These are phyloP conservation scores for Menura novaehollandiae DNA, from an alignment of 2,113 vertebrate genomes.

Conservation along the genomic window DNA sequence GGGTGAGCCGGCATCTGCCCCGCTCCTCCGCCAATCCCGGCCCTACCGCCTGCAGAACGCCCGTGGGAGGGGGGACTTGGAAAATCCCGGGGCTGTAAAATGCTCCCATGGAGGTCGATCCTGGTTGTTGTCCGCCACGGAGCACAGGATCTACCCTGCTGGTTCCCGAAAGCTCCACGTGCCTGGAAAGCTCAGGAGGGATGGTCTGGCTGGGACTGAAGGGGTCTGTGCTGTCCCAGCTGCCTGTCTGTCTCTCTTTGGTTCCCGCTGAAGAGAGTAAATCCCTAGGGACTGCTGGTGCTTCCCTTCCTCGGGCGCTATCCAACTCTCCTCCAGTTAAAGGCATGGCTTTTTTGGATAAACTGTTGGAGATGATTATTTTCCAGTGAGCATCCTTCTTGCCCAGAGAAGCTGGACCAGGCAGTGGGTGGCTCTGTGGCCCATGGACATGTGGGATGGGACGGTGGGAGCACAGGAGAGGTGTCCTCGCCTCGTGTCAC, in stretches of 20 bases:
- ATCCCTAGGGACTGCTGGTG: neutral
- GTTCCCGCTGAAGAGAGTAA: neutral
- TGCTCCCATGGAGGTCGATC: rapidly evolving
- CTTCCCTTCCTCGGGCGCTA: rapidly evolving
- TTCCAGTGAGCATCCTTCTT: neutral
- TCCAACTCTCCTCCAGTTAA: neutral
- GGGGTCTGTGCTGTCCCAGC: neutral
- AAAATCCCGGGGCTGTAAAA: rapidly evolving
- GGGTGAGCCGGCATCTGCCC: neutral
- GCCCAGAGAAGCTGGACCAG: neutral
- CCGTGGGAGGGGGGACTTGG: neutral
- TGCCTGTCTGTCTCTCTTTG: neutral
- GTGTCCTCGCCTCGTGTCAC: neutral
- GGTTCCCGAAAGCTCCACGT: rapidly evolving
- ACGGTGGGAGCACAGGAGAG: neutral
- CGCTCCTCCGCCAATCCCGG: neutral
- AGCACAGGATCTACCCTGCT: neutral
- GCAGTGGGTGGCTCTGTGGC: neutral
- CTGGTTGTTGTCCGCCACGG: neutral
- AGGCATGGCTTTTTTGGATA: neutral
- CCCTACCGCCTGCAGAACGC: rapidly evolving
- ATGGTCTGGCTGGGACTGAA: neutral
- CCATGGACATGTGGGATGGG: neutral
- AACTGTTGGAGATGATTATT: rapidly evolving
- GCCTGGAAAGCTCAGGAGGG: neutral